Evolutionary conservation across 2,797 vertebrate genomes (phyloP).

Genomic region (Sebastes hopkinsi): DNA sequence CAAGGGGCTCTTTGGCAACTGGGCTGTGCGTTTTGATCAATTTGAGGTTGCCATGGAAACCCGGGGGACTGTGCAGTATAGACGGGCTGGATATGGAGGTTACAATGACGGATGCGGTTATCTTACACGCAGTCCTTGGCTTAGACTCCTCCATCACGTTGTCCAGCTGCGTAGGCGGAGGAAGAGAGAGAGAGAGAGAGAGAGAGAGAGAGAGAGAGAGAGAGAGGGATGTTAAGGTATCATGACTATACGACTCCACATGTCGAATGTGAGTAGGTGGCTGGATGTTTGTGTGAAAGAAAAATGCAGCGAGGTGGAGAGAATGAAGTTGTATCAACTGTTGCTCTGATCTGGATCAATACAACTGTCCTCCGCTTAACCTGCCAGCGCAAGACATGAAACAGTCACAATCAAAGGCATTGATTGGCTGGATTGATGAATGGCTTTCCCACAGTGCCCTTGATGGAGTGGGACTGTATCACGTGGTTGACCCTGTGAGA

Average conservation of each 20-base stretch:
- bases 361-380: slow-evolving; percentile 22
- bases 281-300: neutral
- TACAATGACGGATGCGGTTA: slow-evolving; percentile 77
- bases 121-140: slow-evolving; percentile 54
- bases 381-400: slow-evolving; percentile 4
- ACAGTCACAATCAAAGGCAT: slow-evolving; percentile 33
- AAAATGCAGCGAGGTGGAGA: neutral
- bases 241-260: neutral
- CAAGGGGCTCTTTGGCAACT: slow-evolving; percentile 56
- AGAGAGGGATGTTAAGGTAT: neutral
- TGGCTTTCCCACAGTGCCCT: neutral
- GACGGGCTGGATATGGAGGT: slow-evolving; percentile 82
- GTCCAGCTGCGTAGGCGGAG: slow-evolving; percentile 62
- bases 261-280: neutral
- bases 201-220: neutral
- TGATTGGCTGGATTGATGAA: slow-evolving; percentile 34
- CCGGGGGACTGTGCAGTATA: slow-evolving; percentile 60
- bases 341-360: slow-evolving; percentile 11
- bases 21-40: slow-evolving; percentile 50
- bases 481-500: neutral
- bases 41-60: slow-evolving; percentile 68
- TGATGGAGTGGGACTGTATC: slow-evolving; percentile 8
- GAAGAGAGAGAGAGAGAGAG: neutral
- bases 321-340: slow-evolving; percentile 1
- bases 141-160: slow-evolving; percentile 53